Percentiles rank a stretch among this genome's conserved stretches.
Conservation (phyloP, 1,140 invertebrate species). For the Ditylenchus dipsaci region DNA sequence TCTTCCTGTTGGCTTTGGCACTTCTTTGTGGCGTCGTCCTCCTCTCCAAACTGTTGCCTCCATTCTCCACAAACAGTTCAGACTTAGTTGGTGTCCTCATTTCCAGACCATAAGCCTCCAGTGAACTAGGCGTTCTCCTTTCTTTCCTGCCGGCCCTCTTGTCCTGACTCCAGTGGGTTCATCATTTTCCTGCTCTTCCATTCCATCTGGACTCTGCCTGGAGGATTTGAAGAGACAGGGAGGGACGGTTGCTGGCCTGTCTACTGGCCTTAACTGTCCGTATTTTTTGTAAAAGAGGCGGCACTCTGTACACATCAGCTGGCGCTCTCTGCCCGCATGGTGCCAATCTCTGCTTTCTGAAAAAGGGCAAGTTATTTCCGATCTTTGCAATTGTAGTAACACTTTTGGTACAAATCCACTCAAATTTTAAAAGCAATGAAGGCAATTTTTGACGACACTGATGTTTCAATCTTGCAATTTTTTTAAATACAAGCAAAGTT, state of each 20-base stretch:
- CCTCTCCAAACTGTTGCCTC: not conserved
- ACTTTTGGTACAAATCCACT: not conserved
- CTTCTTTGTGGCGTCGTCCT: not conserved
- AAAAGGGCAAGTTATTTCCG: slow-evolving; percentile 35
- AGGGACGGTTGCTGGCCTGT: slow-evolving; percentile 49
- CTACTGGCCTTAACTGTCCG: slow-evolving; percentile 69
- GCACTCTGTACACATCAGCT: slow-evolving; percentile 75
- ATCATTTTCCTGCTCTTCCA: slow-evolving; percentile 28
- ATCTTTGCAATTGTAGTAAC: not conserved
- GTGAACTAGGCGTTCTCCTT: slow-evolving; percentile 16
- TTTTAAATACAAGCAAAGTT: no score
- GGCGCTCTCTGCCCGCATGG: slow-evolving; percentile 72
- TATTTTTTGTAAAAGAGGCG: slow-evolving; percentile 76
- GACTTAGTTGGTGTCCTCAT: slow-evolving; percentile 4
- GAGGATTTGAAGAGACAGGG: slow-evolving; percentile 20
- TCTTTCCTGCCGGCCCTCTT: slow-evolving; percentile 17
- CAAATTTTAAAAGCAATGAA: no score
- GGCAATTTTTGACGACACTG: no score
- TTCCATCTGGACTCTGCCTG: slow-evolving; percentile 6
- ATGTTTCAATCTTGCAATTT: no score
- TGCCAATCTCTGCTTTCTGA: slow-evolving; percentile 71
- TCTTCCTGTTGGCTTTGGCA: slow-evolving; percentile 9
- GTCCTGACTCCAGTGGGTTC: slow-evolving; percentile 23
- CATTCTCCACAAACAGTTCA: slow-evolving; percentile 9
- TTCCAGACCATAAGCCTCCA: slow-evolving; percentile 5